Percentiles rank a stretch among this genome's conserved stretches.
These are phyloP conservation scores for Crocallis elinguaria DNA, from an alignment of 2,888 invertebrate species.

Conservation along the genomic window DNA sequence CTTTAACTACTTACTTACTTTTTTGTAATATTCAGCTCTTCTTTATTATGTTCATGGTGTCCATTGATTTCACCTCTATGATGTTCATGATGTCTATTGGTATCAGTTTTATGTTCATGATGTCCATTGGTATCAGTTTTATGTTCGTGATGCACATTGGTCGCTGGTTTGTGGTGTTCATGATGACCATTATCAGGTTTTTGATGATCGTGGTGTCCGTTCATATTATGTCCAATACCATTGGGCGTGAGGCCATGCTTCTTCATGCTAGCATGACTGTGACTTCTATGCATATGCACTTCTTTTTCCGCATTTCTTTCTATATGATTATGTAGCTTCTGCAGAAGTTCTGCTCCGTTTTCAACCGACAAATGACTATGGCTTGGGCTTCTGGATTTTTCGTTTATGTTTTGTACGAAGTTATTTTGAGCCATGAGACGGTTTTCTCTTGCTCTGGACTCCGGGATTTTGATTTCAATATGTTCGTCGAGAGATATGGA, in stretches of 20 bases:
- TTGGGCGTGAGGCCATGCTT: conserved; percentile 70
- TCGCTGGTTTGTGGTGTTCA: conserved; percentile 55
- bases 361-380: conserved; percentile 74
- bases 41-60: conserved; percentile 50
- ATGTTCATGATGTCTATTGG: no score
- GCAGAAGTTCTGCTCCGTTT: conserved; percentile 57
- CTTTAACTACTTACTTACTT: no score
- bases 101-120: conserved; percentile 53
- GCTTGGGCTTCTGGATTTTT: conserved; percentile 67
- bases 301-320: conserved; percentile 47
- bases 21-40: conserved; percentile 55
- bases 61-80: no score
- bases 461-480: conserved; percentile 85
- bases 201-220: conserved; percentile 64
- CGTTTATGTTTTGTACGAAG: conserved; percentile 77
- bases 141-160: conserved; percentile 68
- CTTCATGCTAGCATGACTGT: conserved; percentile 79
- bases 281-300: conserved; percentile 71
- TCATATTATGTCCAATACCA: conserved; percentile 63
- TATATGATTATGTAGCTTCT: conserved; percentile 48
- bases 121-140: conserved; percentile 30
- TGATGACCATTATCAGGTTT: conserved; percentile 36
- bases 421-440: conserved; percentile 78
- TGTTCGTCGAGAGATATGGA: conserved; percentile 86
- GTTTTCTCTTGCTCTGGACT: conserved; percentile 76